phyloP scores from a whole-genome alignment of 2,888 invertebrate species.

The Timema podura region DNA sequence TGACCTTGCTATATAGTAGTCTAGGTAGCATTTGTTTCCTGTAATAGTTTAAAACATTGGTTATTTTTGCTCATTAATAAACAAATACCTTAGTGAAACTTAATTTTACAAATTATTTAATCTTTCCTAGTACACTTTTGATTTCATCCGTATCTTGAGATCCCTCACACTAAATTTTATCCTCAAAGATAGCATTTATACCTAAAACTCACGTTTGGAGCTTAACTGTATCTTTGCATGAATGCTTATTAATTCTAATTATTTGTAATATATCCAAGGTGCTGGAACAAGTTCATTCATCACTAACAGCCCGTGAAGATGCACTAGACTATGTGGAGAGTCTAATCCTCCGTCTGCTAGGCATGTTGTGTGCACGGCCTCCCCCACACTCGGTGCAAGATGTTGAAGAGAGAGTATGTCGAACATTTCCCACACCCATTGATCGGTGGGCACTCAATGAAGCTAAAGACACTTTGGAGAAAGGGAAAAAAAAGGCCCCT shows the following conservation, averaged over 20 bases:
- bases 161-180: no score
- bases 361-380: slow-evolving; percentile 82
- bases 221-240: not conserved
- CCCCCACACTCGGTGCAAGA: slow-evolving; percentile 78
- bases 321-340: slow-evolving; percentile 90
- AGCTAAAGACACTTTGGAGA: slow-evolving; percentile 78
- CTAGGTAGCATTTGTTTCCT: no score
- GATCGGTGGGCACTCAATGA: slow-evolving; percentile 91
- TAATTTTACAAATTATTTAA: no score
- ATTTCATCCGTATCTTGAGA: no score
- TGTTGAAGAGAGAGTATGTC: slow-evolving; percentile 87
- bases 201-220: no score
- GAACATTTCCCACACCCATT: slow-evolving; percentile 91
- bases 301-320: slow-evolving; percentile 78
- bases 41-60: no score
- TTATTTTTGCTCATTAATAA: no score
- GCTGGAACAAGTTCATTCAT: slow-evolving; percentile 86
- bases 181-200: no score
- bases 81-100: no score
- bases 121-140: no score
- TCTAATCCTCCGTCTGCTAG: slow-evolving; percentile 80
- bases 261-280: slow-evolving; percentile 55
- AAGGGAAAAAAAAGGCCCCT: slow-evolving; percentile 65
- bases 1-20: no score
- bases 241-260: not conserved